Evolutionary conservation across 2,113 vertebrate genomes (phyloP).

Genomic region (Apodemus speciosus): DNA sequence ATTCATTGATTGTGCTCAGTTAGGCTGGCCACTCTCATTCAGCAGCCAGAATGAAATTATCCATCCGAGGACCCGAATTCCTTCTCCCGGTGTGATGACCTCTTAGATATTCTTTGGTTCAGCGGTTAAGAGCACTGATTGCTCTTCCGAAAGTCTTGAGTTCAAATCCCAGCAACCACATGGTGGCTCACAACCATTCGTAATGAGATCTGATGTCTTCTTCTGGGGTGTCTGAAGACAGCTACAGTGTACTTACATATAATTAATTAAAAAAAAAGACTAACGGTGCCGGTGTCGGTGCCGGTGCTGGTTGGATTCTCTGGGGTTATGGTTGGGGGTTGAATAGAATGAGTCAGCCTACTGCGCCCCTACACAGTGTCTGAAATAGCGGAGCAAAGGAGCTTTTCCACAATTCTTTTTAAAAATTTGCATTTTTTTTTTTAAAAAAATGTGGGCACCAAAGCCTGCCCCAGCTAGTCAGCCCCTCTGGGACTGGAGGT

Average conservation of each 20-base stretch:
- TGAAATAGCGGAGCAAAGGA: neutral
- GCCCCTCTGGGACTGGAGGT: conserved; percentile 54
- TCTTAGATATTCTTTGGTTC: neutral
- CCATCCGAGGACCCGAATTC: neutral
- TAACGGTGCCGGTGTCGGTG: too few species aligned
- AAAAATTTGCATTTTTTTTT: conserved; percentile 48
- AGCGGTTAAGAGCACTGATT: too few species aligned
- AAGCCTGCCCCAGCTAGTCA: conserved; percentile 47
- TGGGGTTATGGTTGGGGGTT: neutral
- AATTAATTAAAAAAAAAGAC: too few species aligned
- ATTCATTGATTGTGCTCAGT: neutral
- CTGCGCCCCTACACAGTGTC: neutral
- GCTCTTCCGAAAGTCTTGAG: too few species aligned
- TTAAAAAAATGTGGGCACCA: conserved; percentile 62
- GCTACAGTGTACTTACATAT: too few species aligned
- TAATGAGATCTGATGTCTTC: too few species aligned
- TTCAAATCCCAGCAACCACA: too few species aligned
- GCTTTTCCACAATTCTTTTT: conserved; percentile 57
- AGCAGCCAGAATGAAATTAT: neutral
- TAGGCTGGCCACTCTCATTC: neutral
- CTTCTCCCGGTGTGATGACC: neutral
- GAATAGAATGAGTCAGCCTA: conserved; percentile 37
- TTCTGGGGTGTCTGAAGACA: too few species aligned
- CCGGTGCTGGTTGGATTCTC: conserved; percentile 18
- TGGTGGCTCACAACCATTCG: too few species aligned